Evolutionary conservation across 2,888 invertebrate genomes (phyloP).

Genomic region (Protophormia terraenovae): DNA sequence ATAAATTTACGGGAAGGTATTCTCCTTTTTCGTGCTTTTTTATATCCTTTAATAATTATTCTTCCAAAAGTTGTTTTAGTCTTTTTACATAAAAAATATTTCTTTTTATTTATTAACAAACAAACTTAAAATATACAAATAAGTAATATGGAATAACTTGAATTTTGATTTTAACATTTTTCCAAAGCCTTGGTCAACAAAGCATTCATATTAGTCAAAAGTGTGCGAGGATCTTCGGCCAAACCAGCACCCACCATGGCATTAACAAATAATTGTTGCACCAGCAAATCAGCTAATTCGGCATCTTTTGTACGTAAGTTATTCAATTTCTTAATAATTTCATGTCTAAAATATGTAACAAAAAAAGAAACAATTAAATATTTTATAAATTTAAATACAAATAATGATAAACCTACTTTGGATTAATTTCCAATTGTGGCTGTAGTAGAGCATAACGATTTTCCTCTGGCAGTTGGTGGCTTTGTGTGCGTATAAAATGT

Average conservation of each 20-base stretch:
- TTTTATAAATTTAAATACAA: not conserved
- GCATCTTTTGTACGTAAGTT: constrained; percentile 88
- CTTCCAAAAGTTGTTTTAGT: too few relatives aligned
- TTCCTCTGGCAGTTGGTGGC: constrained; percentile 90
- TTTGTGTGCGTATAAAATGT: constrained; percentile 95
- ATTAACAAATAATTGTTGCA: constrained; percentile 95
- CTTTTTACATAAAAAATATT: not conserved
- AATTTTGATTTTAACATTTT: constrained; percentile 83
- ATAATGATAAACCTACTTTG: constrained; percentile 85
- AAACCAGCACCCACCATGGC: constrained; percentile 98
- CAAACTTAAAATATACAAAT: not conserved
- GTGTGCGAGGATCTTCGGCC: constrained; percentile 93
- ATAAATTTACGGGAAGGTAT: too few relatives aligned
- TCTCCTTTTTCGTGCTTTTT: too few relatives aligned
- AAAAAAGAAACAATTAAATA: not conserved
- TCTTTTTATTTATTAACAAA: not conserved
- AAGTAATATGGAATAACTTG: not conserved
- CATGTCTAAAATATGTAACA: constrained; percentile 85
- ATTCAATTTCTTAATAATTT: constrained; percentile 93
- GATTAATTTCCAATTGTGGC: constrained; percentile 96
- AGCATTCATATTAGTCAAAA: constrained; percentile 93
- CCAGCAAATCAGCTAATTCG: constrained; percentile 90
- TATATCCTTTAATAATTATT: too few relatives aligned
- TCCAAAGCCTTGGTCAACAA: constrained; percentile 90
- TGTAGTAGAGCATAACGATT: constrained; percentile 92